A percentile compares a stretch with the other conserved stretches of the same genome.
phyloP scores from a whole-genome alignment of 1,140 invertebrate genomes.

The Anadara kagoshimensis region DNA sequence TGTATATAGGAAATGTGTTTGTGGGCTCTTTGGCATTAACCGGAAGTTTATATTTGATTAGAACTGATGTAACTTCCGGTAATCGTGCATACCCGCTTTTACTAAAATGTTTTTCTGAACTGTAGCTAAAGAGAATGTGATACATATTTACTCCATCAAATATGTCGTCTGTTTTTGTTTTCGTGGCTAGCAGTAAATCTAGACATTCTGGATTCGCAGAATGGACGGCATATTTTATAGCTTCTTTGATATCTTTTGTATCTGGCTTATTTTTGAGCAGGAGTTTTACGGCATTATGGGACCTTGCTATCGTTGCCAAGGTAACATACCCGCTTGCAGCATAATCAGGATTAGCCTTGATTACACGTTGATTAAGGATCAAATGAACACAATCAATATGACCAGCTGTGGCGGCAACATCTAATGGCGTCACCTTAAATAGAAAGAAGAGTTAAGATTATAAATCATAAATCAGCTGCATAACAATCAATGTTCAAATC shows the following conservation, averaged over 20 bases:
- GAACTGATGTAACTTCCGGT: conserved; percentile 54
- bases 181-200: conserved; percentile 51
- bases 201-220: conserved; percentile 49
- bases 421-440: conserved; percentile 51
- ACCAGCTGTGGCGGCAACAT: conserved; percentile 54
- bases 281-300: conserved; percentile 38
- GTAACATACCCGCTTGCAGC: conserved; percentile 51
- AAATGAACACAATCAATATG: conserved; percentile 53
- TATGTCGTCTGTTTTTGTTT: conserved; percentile 43
- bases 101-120: conserved; percentile 40
- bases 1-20: conserved; percentile 63
- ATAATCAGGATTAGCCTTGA: conserved; percentile 50
- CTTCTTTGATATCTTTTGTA: conserved; percentile 46
- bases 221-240: conserved; percentile 50
- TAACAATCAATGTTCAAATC: no score
- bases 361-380: conserved; percentile 53
- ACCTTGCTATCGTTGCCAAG: conserved; percentile 53
- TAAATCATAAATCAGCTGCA: background rate
- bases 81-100: conserved; percentile 45
- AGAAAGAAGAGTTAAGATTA: no score
- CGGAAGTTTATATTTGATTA: conserved; percentile 52
- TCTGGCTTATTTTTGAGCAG: conserved; percentile 49
- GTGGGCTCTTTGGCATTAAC: conserved; percentile 47
- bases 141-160: conserved; percentile 58
- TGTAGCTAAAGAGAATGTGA: conserved; percentile 58